Percentiles rank a stretch among this genome's conserved stretches.
Conservation (phyloP, 2,797 vertebrate genomes). For the Florisuga fusca region DNA sequence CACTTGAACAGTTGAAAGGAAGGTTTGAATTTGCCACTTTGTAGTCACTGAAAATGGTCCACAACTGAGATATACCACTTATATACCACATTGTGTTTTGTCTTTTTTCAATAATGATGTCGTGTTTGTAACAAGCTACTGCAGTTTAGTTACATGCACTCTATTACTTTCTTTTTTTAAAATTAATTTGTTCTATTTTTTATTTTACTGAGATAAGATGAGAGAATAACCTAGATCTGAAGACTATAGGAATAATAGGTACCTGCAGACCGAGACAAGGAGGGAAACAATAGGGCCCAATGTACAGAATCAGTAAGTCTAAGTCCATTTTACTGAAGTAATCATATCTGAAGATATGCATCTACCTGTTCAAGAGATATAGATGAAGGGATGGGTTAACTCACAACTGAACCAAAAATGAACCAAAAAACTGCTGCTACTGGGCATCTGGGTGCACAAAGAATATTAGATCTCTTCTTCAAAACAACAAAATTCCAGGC, state of each 20-base stretch:
- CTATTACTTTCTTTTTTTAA: not conserved
- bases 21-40: not conserved
- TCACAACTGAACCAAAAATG: not conserved
- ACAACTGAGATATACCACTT: not conserved
- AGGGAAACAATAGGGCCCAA: not conserved
- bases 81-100: not conserved
- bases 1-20: not conserved
- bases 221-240: not conserved
- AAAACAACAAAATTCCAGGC: not conserved
- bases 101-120: not conserved
- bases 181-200: no score
- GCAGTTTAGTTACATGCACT: not conserved
- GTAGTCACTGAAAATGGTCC: not conserved
- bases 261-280: not conserved
- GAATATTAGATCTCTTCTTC: not conserved
- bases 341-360: not conserved
- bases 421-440: not conserved
- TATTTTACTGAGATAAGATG: not conserved
- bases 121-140: not conserved
- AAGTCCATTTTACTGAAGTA: not conserved
- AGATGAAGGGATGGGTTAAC: not conserved
- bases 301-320: not conserved
- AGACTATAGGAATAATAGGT: not conserved
- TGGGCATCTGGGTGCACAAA: not conserved
- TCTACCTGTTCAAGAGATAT: not conserved